Percentiles rank a stretch among this genome's conserved stretches.
phyloP scores from a whole-genome alignment of 2,888 invertebrate genomes.

The Agrilus biguttatus region DNA sequence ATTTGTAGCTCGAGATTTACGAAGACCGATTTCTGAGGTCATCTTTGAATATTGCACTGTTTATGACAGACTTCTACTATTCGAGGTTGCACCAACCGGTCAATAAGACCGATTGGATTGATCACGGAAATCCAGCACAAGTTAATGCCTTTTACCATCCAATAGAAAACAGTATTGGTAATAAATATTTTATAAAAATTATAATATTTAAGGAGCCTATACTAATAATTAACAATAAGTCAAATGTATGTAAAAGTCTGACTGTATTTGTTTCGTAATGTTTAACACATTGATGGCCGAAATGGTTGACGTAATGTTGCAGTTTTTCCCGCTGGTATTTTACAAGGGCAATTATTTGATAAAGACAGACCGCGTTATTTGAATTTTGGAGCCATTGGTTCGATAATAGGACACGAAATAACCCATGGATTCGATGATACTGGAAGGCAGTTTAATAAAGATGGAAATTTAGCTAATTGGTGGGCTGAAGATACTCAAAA shows the following conservation, averaged over 20 bases:
- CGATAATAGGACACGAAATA: slow-evolving; percentile 75
- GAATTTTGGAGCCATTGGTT: slow-evolving; percentile 76
- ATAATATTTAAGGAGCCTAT: neutral
- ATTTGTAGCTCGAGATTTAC: slow-evolving; percentile 29
- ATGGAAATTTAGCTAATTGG: slow-evolving; percentile 6
- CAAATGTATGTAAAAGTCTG: neutral
- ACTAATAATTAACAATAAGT: no score
- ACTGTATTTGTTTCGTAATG: neutral
- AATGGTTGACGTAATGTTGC: neutral
- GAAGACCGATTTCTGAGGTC: slow-evolving; percentile 32
- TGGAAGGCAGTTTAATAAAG: slow-evolving; percentile 6
- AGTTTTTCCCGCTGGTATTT: slow-evolving; percentile 82
- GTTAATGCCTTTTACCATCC: slow-evolving; percentile 41
- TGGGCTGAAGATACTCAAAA: slow-evolving; percentile 77
- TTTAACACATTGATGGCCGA: neutral
- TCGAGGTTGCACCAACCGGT: slow-evolving; percentile 34
- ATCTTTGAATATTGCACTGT: slow-evolving; percentile 34
- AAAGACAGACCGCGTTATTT: slow-evolving; percentile 71
- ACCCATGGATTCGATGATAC: slow-evolving; percentile 61
- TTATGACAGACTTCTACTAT: slow-evolving; percentile 35
- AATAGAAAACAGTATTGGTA: slow-evolving; percentile 40
- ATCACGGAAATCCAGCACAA: slow-evolving; percentile 34
- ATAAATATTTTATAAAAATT: slow-evolving; percentile 1
- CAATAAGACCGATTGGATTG: slow-evolving; percentile 38
- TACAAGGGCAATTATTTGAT: slow-evolving; percentile 75